Evolutionary conservation across 2,797 vertebrate genomes (phyloP), one percentile per base, ranked within the genome.

Genomic region (Glyptemys insculpta): DNA sequence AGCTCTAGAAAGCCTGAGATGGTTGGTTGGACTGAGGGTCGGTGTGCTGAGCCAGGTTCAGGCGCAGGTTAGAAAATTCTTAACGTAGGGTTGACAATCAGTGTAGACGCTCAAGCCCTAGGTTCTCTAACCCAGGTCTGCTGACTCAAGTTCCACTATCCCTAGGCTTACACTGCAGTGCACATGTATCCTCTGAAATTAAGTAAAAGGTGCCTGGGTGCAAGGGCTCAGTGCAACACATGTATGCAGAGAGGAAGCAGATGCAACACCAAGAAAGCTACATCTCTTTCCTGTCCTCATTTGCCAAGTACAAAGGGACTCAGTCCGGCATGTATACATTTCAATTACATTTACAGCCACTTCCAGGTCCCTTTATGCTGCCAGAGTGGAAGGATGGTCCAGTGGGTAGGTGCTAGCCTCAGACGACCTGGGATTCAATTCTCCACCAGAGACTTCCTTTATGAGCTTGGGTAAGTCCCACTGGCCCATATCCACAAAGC

Each of bases 221-320:
- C 62, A 27, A n/a, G 34, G 34, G 41, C 85, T 52, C 4, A 1
- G 95, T 54, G 80, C 62, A 6, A 16, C 56, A 80, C 12, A 2
- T 19, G 8, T 80, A 92, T 94, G 88, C 90, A 91, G 81, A 41
- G 18, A 50, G 93, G 91, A 95, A 97, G 53, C 92, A 96, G 94
- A 95, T 95, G 91, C 92, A 62, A 81, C 88, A 29, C 88, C 82
- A 5, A 47, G 1, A 12, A 86, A 88, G 14, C 84, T 25, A 65
- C 85, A 86, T 6, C 86, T 82, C 56, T 79, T 82, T 29, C 16
- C 79, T 31, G n/a, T 53, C 47, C 5, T 16, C 6, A 37, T 95
- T 81, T 34, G 85, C 76, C 41, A 47, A 89, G 83, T 82, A 87
- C 79, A 37, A 0, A 0, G 65, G 62, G 83, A 83, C 68, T 96